These are phyloP conservation scores for Albula glossodonta DNA, from an alignment of 2,113 vertebrate species.

Conservation along the genomic window DNA sequence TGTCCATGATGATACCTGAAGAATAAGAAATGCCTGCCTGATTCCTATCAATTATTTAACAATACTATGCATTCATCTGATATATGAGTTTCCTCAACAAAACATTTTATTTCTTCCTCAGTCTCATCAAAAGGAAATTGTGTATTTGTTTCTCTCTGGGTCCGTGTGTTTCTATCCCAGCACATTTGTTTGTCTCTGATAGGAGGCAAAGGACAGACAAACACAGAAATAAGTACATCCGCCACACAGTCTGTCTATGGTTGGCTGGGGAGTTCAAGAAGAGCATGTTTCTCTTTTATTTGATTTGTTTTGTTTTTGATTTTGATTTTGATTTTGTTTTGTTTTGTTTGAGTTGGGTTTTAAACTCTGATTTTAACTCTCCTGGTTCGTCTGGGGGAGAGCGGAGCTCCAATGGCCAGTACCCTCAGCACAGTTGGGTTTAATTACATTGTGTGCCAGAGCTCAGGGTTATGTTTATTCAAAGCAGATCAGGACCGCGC, in stretches of 20 bases:
- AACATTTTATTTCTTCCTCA: neutral
- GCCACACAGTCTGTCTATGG: neutral
- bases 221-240: neutral
- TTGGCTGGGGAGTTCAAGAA: neutral
- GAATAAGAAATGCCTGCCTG: neutral
- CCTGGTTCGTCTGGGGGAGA: neutral
- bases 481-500: conserved; percentile 29
- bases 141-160: neutral
- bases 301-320: neutral
- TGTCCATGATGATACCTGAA: neutral
- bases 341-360: neutral
- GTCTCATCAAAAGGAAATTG: neutral
- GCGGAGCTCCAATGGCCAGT: conserved; percentile 13
- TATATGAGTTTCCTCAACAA: neutral
- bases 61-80: too few relatives aligned
- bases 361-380: conserved; percentile 1
- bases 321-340: neutral
- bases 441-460: conserved; percentile 40
- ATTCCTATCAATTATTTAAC: too few relatives aligned
- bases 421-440: conserved; percentile 19
- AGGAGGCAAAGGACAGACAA: neutral
- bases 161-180: neutral
- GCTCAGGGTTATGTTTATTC: conserved; percentile 52
- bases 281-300: neutral
- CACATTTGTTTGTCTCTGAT: neutral